Base-by-base conservation (phyloP, 2,888 invertebrate genomes). In the Mallateleia sp. region DNA sequence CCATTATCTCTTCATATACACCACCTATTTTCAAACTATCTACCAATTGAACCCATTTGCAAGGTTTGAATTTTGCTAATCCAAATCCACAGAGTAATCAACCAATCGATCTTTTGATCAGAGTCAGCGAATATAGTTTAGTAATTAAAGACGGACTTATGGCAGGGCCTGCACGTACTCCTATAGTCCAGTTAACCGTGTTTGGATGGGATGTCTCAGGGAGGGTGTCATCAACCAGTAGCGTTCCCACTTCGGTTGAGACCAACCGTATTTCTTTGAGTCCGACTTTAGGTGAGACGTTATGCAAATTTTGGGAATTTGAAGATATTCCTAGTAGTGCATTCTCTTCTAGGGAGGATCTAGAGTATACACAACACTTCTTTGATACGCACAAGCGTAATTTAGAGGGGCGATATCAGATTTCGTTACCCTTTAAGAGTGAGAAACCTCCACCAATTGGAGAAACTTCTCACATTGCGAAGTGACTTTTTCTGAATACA, bases 341-440 rank as follows among this genome's bases (percentile, higher is more conserved):
- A 1, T 15, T 45, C 20, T 8, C 7, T 14, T 24, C 64, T 2
- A 8, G 9, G 14, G 64, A 20, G 14, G 24, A 64, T 42, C 18
- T 2, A 15, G 4, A 4, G 0, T 64, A 24, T 18, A 45, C 42
- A 45, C 22, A 20, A 3, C 64, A 64, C 24, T 64, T 64, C 9
- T 2, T n/a, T 1, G 15, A 20, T 7, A 45, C 64, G 7, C 45
- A 64, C 45, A 3, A 4, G 18, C 64, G 64, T 45, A 0, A n/a
- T 3, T 8, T 3, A 9, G 42, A 42, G 1, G 64, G 45, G 1
- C n/a, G 64, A 24, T 64, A 42, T 20, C 34, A 52, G 14, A 60
- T 83, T 0, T 9, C 28, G 0, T 54, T 83, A 0, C 83, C 64
- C 0, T 77, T 83, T n/a, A 77, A 56, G 4, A 7, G n/a, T 2